These are phyloP conservation scores for Schlechtendalia chinensis DNA, from an alignment of 1,140 invertebrate genomes.

Conservation along the genomic window DNA sequence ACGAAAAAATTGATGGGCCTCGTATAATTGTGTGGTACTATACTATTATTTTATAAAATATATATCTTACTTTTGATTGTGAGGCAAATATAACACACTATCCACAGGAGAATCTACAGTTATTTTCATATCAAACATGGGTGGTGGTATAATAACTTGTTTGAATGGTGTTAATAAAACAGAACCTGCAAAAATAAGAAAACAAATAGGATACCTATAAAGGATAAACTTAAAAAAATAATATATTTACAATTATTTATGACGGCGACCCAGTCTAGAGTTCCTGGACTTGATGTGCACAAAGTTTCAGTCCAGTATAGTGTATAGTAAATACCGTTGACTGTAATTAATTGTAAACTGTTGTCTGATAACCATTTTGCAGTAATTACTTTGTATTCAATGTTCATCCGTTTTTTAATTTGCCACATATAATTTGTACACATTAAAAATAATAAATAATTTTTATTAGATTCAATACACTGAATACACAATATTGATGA, in stretches of 20 bases:
- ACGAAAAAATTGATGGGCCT: no score
- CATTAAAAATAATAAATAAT: conserved; percentile 26
- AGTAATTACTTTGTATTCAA: conserved; percentile 23
- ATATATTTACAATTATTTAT: conserved; percentile 30
- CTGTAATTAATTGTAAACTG: conserved; percentile 35
- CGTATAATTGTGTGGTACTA: no score
- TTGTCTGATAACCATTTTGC: conserved; percentile 26
- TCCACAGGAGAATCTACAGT: conserved; percentile 25
- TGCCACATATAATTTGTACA: conserved; percentile 37
- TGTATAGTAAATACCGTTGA: background rate
- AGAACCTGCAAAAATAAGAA: conserved; percentile 55
- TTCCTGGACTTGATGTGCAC: conserved; percentile 18
- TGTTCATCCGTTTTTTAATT: conserved; percentile 38
- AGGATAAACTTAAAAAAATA: background rate
- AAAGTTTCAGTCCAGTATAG: conserved; percentile 25
- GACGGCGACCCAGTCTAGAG: conserved; percentile 43
- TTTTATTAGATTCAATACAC: conserved; percentile 39
- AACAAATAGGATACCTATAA: conserved; percentile 6
- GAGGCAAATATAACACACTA: conserved; percentile 14
- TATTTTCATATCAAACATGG: conserved; percentile 57
- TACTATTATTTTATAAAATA: no score
- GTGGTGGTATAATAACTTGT: conserved; percentile 62
- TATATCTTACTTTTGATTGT: conserved; percentile 21
- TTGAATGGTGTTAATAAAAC: conserved; percentile 62
- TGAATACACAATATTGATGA: conserved; percentile 50